A percentile compares a stretch with the other conserved stretches of the same genome.
These are phyloP conservation scores for Cettia cetti DNA, from an alignment of 2,113 vertebrate species.

Conservation along the genomic window DNA sequence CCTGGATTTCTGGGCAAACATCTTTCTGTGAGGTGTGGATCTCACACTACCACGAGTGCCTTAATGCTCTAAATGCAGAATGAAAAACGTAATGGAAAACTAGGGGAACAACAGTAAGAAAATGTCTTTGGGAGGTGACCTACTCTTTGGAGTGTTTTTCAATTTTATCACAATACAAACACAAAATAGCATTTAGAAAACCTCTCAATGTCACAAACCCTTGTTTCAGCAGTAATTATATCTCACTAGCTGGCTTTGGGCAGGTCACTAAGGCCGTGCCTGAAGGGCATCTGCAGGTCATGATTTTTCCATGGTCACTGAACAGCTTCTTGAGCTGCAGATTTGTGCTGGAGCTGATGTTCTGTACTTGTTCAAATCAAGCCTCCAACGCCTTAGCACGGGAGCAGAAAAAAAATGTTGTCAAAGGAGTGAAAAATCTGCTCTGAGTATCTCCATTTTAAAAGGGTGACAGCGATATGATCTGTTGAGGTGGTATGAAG, in stretches of 20 bases:
- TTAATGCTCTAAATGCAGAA: neutral
- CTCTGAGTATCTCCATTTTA: neutral
- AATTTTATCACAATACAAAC: neutral
- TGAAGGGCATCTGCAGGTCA: neutral
- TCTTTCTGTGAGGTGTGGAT: neutral
- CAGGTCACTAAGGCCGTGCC: neutral
- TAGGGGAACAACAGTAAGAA: neutral
- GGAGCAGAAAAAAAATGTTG: neutral
- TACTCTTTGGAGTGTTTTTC: neutral
- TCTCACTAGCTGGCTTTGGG: neutral
- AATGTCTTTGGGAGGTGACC: neutral
- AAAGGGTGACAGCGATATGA: neutral
- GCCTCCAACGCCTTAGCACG: neutral
- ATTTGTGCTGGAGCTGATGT: neutral
- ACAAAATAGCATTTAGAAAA: neutral
- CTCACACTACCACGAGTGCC: fast-evolving
- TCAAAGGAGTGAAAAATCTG: neutral
- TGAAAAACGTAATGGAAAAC: neutral
- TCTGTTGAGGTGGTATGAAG: neutral
- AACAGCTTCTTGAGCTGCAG: neutral
- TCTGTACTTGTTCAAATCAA: neutral
- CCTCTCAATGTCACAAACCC: neutral
- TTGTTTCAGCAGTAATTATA: neutral
- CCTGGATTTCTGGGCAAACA: neutral
- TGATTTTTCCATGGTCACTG: neutral